Evolutionary conservation across 2,113 vertebrate genomes (phyloP), one percentile per base, ranked within the genome.

Genomic region (Calidris pygmaea): DNA sequence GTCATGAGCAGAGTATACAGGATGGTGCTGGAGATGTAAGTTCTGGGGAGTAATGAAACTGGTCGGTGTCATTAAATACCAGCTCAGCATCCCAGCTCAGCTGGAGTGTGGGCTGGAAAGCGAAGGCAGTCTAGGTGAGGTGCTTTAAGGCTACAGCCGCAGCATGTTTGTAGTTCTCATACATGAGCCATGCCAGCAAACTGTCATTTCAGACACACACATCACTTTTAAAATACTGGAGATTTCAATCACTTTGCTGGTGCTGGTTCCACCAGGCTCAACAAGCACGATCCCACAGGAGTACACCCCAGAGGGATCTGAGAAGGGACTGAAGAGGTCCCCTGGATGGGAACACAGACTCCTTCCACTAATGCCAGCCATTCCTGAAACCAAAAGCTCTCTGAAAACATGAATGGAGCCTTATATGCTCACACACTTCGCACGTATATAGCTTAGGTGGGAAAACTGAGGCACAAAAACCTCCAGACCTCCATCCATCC

Each of bases 21-120:
- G 29, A 8, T 0, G 17, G 67, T 2, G 18, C 0, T 27, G 41
- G 94, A 65, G 23, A 15, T 13, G 18, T 4, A 18, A 52, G 15
- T 50, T 62, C 56, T 21, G 5, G 35, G n/a, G 78, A 39, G 59
- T 11, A 29, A 62, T 7, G 24, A 15, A 78, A 24, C 14, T 20
- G 70, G 48, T 13, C 1, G 13, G 24, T 3, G 41, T 2, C 48
- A 29, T 26, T 24, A 47, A 68, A 48, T 5, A 35, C 39, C 68
- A 65, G 73, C 32, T 68, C 53, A 65, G 81, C 84, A 71, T 39
- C 72, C 47, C 59, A 56, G 27, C 52, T 35, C 43, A 26, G 45
- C 70, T 37, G 58, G 45, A 65, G 17, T 0, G 3, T 21, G 76
- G 10, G 14, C 47, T 56, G 71, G 80, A 24, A 70, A 19, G 60